Conservation (phyloP, 2,113 vertebrate genomes). For the Ancistrus triradiatus region DNA sequence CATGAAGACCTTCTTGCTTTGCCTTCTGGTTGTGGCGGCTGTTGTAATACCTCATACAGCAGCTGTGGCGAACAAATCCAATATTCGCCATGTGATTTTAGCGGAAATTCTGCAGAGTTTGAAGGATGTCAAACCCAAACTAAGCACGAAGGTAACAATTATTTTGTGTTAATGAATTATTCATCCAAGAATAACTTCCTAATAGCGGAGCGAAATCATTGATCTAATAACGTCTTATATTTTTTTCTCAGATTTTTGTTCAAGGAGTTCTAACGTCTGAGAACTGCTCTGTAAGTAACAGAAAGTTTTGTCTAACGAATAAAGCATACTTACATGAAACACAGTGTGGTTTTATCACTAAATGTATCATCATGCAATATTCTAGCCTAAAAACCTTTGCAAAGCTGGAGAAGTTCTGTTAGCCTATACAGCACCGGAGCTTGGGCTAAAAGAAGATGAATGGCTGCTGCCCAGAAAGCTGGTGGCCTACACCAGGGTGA, state of each 20-base stretch:
- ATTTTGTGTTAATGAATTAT: neutral
- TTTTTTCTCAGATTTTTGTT: constrained; percentile 2
- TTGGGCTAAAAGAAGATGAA: neutral
- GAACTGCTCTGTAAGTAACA: constrained; percentile 21
- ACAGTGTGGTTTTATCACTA: neutral
- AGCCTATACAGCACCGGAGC: neutral
- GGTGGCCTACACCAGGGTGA: constrained; percentile 12
- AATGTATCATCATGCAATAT: neutral
- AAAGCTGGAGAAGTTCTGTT: constrained; percentile 3
- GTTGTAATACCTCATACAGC: too few species aligned
- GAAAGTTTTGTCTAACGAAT: neutral
- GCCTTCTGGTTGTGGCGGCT: neutral
- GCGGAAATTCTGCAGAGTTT: neutral
- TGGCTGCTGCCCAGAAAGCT: constrained; percentile 13
- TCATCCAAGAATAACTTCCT: neutral
- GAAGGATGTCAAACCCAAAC: neutral
- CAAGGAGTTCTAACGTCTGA: neutral
- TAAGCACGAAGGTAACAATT: neutral
- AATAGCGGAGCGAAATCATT: neutral
- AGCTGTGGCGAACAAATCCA: neutral
- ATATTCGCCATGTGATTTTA: neutral
- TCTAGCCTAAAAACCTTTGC: constrained; percentile 1
- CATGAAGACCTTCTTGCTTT: neutral
- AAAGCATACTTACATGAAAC: neutral
- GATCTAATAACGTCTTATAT: neutral